Evolutionary conservation across 1,140 invertebrate genomes (phyloP).

Genomic region (Zaprionus ghesquierei): DNA sequence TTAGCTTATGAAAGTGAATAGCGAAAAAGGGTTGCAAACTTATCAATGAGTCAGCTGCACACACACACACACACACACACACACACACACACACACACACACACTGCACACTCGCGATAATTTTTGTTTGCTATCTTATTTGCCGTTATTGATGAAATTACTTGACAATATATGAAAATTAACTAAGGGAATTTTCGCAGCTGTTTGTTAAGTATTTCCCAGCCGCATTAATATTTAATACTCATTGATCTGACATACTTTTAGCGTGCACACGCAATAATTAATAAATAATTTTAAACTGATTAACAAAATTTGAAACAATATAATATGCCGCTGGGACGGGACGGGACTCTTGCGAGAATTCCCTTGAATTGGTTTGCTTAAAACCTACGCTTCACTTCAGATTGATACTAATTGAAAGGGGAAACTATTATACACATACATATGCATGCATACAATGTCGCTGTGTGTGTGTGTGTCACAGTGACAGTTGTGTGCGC

Average conservation of each 20-base stretch:
- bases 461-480: background rate
- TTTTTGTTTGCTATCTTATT: background rate
- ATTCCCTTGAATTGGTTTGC: slow-evolving; percentile 23
- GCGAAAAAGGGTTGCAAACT: slow-evolving; percentile 4
- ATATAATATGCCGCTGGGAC: too few relatives aligned
- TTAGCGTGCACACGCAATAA: slow-evolving; percentile 2
- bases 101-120: background rate
- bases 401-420: slow-evolving; percentile 67
- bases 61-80: background rate
- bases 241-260: slow-evolving; percentile 41
- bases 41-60: slow-evolving; percentile 22
- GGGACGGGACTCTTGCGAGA: too few relatives aligned
- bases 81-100: background rate
- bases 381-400: slow-evolving; percentile 7
- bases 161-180: background rate
- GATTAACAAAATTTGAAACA: slow-evolving; percentile 13
- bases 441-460: background rate
- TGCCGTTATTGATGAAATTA: background rate
- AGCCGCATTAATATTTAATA: slow-evolving; percentile 35
- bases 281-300: slow-evolving; percentile 32
- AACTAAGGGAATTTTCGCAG: slow-evolving; percentile 33
- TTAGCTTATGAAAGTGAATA: background rate
- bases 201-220: slow-evolving; percentile 22
- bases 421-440: slow-evolving; percentile 12
- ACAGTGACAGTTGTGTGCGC: slow-evolving; percentile 21